A percentile compares a stretch with the other conserved stretches of the same genome.
Evolutionary conservation across 2,888 invertebrate species (phyloP).

Genomic region (Drosophila flavopinicola): DNA sequence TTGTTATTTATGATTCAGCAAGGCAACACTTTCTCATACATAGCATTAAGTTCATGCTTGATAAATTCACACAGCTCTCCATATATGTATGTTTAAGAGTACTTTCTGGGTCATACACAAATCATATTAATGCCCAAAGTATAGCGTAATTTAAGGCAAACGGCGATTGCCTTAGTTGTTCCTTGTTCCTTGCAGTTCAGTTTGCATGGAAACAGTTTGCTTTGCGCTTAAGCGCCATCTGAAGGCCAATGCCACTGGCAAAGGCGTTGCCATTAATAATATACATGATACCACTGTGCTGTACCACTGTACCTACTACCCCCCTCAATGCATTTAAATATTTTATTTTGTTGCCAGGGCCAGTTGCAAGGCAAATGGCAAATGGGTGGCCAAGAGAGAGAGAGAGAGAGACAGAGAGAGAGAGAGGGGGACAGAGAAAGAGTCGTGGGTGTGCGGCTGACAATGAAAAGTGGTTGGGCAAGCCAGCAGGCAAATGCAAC

Average conservation of each 20-base stretch:
- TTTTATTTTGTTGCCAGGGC: constrained; percentile 47
- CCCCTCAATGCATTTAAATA: constrained; percentile 63
- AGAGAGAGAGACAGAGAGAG: too few species aligned
- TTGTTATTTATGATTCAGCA: neutral
- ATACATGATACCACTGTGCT: constrained; percentile 17
- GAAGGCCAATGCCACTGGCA: constrained; percentile 64
- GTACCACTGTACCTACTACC: too few species aligned
- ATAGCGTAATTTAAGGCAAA: constrained; percentile 17
- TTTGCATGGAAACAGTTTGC: constrained; percentile 22
- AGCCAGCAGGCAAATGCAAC: constrained; percentile 19
- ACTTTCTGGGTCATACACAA: constrained; percentile 8
- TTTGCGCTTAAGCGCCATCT: constrained; percentile 34
- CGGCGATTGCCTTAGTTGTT: constrained; percentile 15
- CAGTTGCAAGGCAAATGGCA: constrained; percentile 23
- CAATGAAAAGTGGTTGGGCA: constrained; percentile 63
- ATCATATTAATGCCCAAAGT: constrained; percentile 1
- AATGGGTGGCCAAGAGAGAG: constrained; percentile 30
- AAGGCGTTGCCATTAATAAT: constrained; percentile 50
- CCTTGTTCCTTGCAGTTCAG: constrained; percentile 30
- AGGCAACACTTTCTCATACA: neutral
- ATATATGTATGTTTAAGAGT: too few species aligned
- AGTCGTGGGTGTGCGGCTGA: constrained; percentile 65
- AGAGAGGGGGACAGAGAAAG: neutral
- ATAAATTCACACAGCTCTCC: neutral
- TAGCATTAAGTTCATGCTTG: neutral